Evolutionary conservation across 1,140 invertebrate species (phyloP).

Genomic region (Anastrepha obliqua): DNA sequence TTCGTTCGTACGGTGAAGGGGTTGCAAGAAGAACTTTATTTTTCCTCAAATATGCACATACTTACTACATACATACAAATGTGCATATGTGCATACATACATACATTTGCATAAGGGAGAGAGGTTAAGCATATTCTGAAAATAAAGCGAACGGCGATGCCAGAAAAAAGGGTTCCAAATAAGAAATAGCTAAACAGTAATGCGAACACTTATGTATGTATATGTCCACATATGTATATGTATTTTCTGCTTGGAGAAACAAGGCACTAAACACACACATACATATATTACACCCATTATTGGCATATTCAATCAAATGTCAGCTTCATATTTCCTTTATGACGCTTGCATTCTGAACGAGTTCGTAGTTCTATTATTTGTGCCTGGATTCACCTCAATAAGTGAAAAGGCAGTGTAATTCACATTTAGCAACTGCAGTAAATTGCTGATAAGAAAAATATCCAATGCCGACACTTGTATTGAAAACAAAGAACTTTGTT

Average conservation of each 20-base stretch:
- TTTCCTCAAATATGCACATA: too few relatives aligned
- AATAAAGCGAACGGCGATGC: not conserved
- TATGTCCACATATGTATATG: too few relatives aligned
- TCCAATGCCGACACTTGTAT: not conserved
- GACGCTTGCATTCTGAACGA: too few relatives aligned
- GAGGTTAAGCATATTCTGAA: not conserved
- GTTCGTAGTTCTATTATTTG: too few relatives aligned
- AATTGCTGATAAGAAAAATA: not conserved
- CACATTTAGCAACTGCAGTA: not conserved
- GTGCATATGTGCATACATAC: not conserved
- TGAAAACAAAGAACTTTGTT: not conserved
- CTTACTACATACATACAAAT: not conserved
- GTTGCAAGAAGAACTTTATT: not conserved
- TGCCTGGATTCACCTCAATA: too few relatives aligned
- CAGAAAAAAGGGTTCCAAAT: too few relatives aligned
- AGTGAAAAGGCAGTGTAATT: not conserved
- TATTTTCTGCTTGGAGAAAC: not conserved
- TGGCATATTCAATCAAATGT: too few relatives aligned
- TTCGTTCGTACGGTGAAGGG: slow-evolving; percentile 1
- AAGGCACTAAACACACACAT: not conserved
- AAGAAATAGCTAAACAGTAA: too few relatives aligned
- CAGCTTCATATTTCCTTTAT: too few relatives aligned
- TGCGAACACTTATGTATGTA: too few relatives aligned
- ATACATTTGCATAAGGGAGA: not conserved
- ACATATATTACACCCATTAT: too few relatives aligned